phyloP scores from a whole-genome alignment of 2,113 vertebrate genomes.

The Phylloscopus trochilus region DNA sequence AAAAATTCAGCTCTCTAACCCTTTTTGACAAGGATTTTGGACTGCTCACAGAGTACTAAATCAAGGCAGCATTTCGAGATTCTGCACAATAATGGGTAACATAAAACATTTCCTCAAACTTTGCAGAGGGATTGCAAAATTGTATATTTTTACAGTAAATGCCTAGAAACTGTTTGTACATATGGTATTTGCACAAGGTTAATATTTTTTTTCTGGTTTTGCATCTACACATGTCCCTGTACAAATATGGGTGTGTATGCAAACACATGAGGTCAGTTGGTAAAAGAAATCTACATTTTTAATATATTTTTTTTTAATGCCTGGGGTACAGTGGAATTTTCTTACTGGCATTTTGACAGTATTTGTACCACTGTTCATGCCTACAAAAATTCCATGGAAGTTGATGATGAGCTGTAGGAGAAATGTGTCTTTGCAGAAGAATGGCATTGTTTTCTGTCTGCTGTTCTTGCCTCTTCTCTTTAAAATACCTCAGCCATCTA shows the following conservation, averaged over 20 bases:
- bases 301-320: neutral
- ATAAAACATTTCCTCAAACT: neutral
- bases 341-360: neutral
- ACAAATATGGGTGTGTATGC: neutral
- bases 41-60: neutral
- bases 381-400: neutral
- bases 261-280: neutral
- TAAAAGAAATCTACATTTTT: neutral
- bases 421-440: slow-evolving; percentile 31
- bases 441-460: neutral
- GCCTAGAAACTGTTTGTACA: neutral
- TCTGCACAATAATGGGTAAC: neutral
- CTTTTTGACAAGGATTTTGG: neutral
- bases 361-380: neutral
- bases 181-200: neutral
- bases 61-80: neutral
- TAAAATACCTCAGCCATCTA: slow-evolving; percentile 24
- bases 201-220: neutral
- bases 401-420: neutral
- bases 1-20: neutral
- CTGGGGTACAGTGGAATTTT: neutral
- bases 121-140: neutral
- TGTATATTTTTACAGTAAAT: neutral
- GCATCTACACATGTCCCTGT: fast-evolving
- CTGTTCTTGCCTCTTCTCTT: neutral